Evolutionary conservation across 2,113 vertebrate species (phyloP).

Genomic region (Todiramphus saurophagus): DNA sequence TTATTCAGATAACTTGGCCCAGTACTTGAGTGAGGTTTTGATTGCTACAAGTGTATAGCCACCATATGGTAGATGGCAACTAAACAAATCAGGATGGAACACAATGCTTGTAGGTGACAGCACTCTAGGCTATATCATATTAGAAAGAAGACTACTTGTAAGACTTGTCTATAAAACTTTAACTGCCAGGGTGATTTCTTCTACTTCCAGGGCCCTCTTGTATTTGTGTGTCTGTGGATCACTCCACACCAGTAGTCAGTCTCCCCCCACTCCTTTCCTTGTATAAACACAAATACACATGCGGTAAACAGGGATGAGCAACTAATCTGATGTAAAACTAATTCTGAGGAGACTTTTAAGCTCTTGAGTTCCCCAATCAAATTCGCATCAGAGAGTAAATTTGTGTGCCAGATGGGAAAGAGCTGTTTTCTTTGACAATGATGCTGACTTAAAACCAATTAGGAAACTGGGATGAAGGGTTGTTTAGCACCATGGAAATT

Average conservation of each 20-base stretch:
- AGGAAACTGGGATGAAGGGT: rapidly evolving
- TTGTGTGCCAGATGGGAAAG: not conserved
- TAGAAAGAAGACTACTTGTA: not conserved
- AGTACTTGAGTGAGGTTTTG: not conserved
- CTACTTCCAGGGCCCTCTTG: not conserved
- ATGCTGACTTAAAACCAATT: not conserved
- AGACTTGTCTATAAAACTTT: not conserved
- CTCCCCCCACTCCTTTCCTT: not conserved
- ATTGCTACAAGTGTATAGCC: not conserved
- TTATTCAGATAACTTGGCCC: not conserved
- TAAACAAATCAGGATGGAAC: not conserved
- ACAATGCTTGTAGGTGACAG: not conserved
- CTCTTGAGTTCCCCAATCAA: not conserved
- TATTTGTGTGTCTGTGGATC: not conserved
- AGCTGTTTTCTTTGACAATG: not conserved
- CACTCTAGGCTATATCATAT: not conserved
- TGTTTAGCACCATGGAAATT: not conserved
- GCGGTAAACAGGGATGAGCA: not conserved
- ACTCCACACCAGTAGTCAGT: not conserved
- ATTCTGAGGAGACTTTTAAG: not conserved
- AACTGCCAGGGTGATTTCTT: not conserved
- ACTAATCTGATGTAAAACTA: not conserved
- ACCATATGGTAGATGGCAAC: not conserved
- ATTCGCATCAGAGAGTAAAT: not conserved
- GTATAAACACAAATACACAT: not conserved